These are phyloP conservation scores for Prietella phreatophila DNA, from an alignment of 2,113 vertebrate species.

Conservation along the genomic window DNA sequence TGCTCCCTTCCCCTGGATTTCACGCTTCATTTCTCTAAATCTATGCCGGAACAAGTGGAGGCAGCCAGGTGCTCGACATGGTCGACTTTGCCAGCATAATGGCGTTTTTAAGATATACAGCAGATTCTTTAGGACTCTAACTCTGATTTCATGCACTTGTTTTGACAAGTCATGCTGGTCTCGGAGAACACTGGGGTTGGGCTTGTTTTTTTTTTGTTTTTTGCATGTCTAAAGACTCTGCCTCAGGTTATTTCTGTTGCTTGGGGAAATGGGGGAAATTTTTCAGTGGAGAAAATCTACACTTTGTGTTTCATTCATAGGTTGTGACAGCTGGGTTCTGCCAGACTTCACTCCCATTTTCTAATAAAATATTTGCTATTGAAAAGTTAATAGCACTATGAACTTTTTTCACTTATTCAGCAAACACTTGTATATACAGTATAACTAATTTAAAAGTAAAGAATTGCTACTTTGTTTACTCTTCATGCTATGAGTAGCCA, in stretches of 20 bases:
- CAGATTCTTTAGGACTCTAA: constrained; percentile 33
- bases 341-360: neutral
- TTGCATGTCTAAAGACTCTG: neutral
- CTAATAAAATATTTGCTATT: neutral
- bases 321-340: constrained; percentile 37
- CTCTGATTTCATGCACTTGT: constrained; percentile 32
- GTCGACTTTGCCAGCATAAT: constrained; percentile 17
- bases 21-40: constrained; percentile 38
- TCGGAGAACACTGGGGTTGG: neutral
- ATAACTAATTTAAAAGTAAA: neutral
- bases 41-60: constrained; percentile 14
- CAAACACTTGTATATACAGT: too few relatives aligned
- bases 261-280: neutral
- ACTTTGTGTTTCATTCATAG: constrained; percentile 9
- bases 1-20: constrained; percentile 34
- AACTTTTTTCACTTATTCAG: neutral
- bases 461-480: neutral
- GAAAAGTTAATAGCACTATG: neutral
- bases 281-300: neutral
- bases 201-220: neutral
- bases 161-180: constrained; percentile 32
- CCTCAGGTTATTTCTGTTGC: constrained; percentile 21
- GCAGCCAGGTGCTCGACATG: constrained; percentile 20
- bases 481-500: neutral
- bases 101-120: constrained; percentile 40